A percentile compares a stretch with the other conserved stretches of the same genome.
These are phyloP conservation scores for Rhagonycha fulva DNA, from an alignment of 2,888 invertebrate genomes.

Conservation along the genomic window DNA sequence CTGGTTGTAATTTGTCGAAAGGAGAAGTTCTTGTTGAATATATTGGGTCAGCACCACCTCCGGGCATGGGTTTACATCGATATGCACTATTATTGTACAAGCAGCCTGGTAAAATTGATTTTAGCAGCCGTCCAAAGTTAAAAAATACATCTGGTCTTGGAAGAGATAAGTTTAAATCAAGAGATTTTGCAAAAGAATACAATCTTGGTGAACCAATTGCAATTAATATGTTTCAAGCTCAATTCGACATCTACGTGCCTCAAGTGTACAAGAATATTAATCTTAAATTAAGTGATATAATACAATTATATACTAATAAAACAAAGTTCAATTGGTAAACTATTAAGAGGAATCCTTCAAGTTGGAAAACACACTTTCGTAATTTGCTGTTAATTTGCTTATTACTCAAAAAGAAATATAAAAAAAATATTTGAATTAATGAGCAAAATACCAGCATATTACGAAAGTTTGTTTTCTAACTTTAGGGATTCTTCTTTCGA, in stretches of 20 bases:
- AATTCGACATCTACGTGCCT: not conserved
- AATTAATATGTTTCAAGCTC: constrained; percentile 64
- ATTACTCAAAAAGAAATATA: no score
- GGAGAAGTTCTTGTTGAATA: constrained; percentile 56
- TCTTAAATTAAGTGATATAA: not conserved
- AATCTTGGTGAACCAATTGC: constrained; percentile 64
- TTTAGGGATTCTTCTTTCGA: no score
- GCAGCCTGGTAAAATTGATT: constrained; percentile 60
- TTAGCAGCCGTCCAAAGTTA: constrained; percentile 33
- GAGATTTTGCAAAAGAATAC: constrained; percentile 62
- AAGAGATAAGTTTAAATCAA: constrained; percentile 58
- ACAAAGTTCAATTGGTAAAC: no score
- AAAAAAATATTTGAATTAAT: no score
- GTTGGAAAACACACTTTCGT: no score
- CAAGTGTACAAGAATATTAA: not conserved
- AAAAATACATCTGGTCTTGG: not conserved
- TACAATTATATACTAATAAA: no score
- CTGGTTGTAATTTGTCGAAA: constrained; percentile 61
- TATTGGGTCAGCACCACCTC: constrained; percentile 69
- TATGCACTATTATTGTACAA: constrained; percentile 73
- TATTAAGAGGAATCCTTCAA: no score
- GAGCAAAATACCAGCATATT: no score
- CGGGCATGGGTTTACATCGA: constrained; percentile 73
- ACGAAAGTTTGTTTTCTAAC: no score
- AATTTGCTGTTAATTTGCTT: no score